Evolutionary conservation across 2,888 invertebrate genomes (phyloP), one percentile per base, ranked within the genome.

Genomic region (Patella depressa): DNA sequence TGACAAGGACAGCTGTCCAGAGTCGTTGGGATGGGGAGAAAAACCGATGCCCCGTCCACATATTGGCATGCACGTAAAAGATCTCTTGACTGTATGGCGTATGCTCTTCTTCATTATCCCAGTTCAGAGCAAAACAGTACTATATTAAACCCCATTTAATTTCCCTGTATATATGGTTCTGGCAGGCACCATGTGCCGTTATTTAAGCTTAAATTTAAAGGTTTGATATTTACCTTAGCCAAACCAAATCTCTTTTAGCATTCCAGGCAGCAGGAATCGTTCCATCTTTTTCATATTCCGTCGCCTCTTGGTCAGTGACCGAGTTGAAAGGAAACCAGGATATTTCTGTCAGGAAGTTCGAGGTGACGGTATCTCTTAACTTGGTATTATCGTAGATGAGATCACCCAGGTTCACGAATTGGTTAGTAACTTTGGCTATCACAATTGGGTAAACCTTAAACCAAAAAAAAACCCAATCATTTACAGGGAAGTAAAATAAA

Each of bases 261-360:
- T 65, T 79, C 83, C 83, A 83, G 34, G 70, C 72, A 5, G 54
- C 69, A 1, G 81, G 81, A 24, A 80, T 73, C 15, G 34, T 76
- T 17, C 78, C 79, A 53, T 73, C 77, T 1, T 17, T 53, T 19
- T 65, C 34, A 76, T 83, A 83, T 3, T 71, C 74, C 2, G 29
- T 75, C 14, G 75, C 79, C 34, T 81, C 80, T n/a, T 65, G 72
- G 2, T 76, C 77, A 11, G 80, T 80, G 53, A 79, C 74, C n/a
- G 80, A 79, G 76, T 82, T 84, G 78, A 84, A 81, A 24, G 84
- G 84, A 75, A 81, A 84, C 84, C 84, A 84, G 19, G 83, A 81
- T n/a, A 84, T 79, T 73, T 84, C 84, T 11, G 81, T 83, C 53
- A 82, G 74, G 70, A 83, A 84, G 78, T 83, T 81, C 29, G 73